Conservation (phyloP, 2,888 invertebrate species). For the Serrognathus titanus region DNA sequence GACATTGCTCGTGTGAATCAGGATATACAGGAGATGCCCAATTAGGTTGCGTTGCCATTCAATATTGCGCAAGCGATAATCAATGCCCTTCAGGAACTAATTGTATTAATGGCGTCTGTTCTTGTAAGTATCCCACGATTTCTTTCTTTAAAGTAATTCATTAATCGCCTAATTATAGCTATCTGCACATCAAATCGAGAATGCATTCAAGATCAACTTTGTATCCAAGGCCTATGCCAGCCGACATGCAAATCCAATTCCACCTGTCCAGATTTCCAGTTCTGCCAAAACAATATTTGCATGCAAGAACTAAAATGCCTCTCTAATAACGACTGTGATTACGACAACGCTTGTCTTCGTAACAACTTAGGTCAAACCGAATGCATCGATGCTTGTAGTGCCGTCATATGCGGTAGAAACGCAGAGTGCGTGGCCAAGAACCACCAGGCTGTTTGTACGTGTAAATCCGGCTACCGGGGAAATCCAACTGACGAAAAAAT, state of each 20-base stretch:
- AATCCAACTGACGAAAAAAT: slow-evolving; percentile 67
- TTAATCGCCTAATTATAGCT: slow-evolving; percentile 50
- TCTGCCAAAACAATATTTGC: slow-evolving; percentile 80
- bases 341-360: slow-evolving; percentile 68
- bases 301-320: slow-evolving; percentile 76
- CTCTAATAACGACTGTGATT: slow-evolving; percentile 68
- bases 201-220: slow-evolving; percentile 81
- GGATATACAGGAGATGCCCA: slow-evolving; percentile 85
- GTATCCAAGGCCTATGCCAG: slow-evolving; percentile 81
- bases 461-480: slow-evolving; percentile 76
- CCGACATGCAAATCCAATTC: slow-evolving; percentile 75
- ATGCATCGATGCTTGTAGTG: slow-evolving; percentile 73
- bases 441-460: slow-evolving; percentile 74
- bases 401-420: slow-evolving; percentile 75
- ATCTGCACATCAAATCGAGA: slow-evolving; percentile 78
- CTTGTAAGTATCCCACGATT: slow-evolving; percentile 52
- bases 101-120: slow-evolving; percentile 79
- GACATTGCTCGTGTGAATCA: slow-evolving; percentile 77
- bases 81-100: slow-evolving; percentile 83
- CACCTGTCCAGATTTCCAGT: slow-evolving; percentile 82
- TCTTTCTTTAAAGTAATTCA: slow-evolving; percentile 8
- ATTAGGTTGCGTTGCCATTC: slow-evolving; percentile 77
- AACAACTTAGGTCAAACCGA: slow-evolving; percentile 71
- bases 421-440: slow-evolving; percentile 72
- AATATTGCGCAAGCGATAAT: slow-evolving; percentile 75